A percentile compares a stretch with the other conserved stretches of the same genome.
These are phyloP conservation scores for Sarcophaga peregrina DNA, from an alignment of 1,140 invertebrate genomes.

Conservation along the genomic window DNA sequence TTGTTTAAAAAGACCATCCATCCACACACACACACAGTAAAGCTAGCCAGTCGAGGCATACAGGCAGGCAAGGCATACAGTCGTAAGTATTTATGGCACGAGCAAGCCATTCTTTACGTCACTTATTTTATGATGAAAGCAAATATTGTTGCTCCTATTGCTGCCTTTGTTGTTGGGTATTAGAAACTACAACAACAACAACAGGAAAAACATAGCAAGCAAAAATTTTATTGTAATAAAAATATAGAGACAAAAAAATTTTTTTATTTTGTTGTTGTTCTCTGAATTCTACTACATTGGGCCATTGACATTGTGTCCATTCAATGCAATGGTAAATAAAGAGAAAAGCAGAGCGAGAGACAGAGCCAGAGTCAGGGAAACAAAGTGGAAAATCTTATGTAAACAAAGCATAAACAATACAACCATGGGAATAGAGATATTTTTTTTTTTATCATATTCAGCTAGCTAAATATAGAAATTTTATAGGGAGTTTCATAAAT, in stretches of 20 bases:
- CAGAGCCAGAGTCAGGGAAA: too few relatives aligned
- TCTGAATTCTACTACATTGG: not conserved
- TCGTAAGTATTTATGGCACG: not conserved
- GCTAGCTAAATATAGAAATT: too few relatives aligned
- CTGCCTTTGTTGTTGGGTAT: not conserved
- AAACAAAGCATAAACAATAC: too few relatives aligned
- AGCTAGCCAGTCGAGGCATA: not conserved
- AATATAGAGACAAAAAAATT: not conserved
- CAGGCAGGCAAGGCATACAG: not conserved
- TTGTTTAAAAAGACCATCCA: too few relatives aligned
- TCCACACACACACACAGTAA: too few relatives aligned
- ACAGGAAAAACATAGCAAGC: not conserved
- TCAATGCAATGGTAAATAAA: not conserved
- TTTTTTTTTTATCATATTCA: too few relatives aligned
- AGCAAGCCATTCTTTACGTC: not conserved
- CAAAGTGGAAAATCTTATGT: too few relatives aligned
- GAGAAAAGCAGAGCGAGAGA: not conserved
- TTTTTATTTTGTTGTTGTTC: not conserved
- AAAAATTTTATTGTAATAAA: not conserved
- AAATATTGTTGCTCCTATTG: not conserved
- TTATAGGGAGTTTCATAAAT: too few relatives aligned
- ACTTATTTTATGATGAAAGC: slow-evolving; percentile 1
- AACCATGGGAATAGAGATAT: too few relatives aligned
- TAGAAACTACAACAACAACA: not conserved
- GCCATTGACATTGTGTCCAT: not conserved